Conservation (phyloP, 2,888 invertebrate genomes). For the Augiades crinisus region DNA sequence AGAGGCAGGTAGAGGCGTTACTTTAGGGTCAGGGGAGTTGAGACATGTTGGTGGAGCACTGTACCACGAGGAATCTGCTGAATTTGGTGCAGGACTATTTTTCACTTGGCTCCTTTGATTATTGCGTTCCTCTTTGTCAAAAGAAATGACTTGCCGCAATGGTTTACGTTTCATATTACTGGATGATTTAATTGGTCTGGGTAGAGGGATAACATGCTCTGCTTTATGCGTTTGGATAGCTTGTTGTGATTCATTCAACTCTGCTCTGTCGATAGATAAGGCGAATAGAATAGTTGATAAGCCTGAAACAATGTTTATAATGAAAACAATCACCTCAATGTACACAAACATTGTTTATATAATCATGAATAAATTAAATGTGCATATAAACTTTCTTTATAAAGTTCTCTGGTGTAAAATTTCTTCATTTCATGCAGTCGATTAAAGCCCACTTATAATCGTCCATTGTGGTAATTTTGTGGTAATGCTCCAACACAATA, state of each 20-base stretch:
- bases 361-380: no score
- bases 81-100: conserved; percentile 37
- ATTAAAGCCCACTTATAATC: no score
- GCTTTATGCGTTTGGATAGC: conserved; percentile 68
- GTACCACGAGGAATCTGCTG: conserved; percentile 57
- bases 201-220: conserved; percentile 87
- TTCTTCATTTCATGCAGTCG: no score
- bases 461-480: no score
- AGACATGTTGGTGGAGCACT: conserved; percentile 84
- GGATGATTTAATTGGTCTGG: conserved; percentile 80
- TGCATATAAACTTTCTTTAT: no score
- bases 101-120: conserved; percentile 39
- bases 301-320: conserved; percentile 75
- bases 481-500: conserved; percentile 7
- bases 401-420: no score
- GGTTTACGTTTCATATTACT: conserved; percentile 66
- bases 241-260: conserved; percentile 85
- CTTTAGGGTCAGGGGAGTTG: conserved; percentile 79
- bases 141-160: conserved; percentile 74
- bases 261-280: conserved; percentile 92
- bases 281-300: conserved; percentile 96
- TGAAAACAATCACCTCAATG: conserved; percentile 27
- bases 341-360: conserved; percentile 21
- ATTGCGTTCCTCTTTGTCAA: conserved; percentile 62
- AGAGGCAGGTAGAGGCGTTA: conserved; percentile 51